A percentile compares a stretch with the other conserved stretches of the same genome.
Evolutionary conservation across 2,113 vertebrate species (phyloP).

Genomic region (Hystrix cristata): DNA sequence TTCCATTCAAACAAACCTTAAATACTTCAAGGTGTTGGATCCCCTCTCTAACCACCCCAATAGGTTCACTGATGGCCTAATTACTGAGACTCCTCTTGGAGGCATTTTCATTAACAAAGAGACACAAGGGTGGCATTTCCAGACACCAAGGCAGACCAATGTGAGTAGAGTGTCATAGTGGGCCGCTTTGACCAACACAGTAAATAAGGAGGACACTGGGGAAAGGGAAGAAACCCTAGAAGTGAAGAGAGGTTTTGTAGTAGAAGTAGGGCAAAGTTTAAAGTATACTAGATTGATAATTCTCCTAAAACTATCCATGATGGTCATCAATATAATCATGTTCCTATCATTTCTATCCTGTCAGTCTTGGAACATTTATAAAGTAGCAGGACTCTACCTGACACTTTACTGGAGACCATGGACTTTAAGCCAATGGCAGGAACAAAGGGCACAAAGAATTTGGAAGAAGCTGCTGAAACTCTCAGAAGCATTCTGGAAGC

Average conservation of each 20-base stretch:
- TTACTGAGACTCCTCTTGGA: not conserved
- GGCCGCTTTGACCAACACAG: accelerated
- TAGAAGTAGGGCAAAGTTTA: not conserved
- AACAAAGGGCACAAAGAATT: not conserved
- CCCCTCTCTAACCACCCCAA: not conserved
- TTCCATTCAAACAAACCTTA: not conserved
- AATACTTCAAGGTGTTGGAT: not conserved
- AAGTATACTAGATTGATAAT: not conserved
- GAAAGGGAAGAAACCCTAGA: not conserved
- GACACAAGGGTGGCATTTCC: not conserved
- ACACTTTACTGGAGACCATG: not conserved
- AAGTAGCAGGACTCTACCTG: not conserved
- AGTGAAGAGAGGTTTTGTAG: not conserved
- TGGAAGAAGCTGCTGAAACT: not conserved
- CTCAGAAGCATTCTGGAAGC: not conserved
- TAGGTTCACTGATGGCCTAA: not conserved
- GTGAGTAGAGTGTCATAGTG: not conserved
- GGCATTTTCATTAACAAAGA: not conserved
- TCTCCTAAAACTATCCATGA: not conserved
- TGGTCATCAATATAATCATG: not conserved
- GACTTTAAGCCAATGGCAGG: not conserved
- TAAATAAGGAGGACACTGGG: not conserved
- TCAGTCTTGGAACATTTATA: not conserved
- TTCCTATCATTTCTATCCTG: not conserved
- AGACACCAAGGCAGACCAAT: not conserved